Percentiles rank a stretch among this genome's conserved stretches.
phyloP scores from a whole-genome alignment of 2,113 vertebrate genomes.

The Osmerus mordax region DNA sequence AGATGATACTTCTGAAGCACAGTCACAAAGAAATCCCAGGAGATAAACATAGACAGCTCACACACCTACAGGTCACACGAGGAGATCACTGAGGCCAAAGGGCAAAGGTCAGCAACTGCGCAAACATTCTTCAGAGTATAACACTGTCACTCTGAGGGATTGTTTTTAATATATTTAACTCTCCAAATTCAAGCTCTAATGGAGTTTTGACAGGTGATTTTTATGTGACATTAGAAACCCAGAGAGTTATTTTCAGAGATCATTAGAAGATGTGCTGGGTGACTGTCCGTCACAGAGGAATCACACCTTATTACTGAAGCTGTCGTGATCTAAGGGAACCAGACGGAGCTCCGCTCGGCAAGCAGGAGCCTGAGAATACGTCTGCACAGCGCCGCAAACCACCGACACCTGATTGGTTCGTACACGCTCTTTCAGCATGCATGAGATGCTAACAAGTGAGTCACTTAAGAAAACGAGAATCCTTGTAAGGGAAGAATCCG shows the following conservation, averaged over 20 bases:
- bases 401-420: too few relatives aligned
- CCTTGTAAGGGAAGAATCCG: too few relatives aligned
- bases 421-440: too few relatives aligned
- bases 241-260: slow-evolving; percentile 31
- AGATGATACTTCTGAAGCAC: slow-evolving; percentile 30
- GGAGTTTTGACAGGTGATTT: slow-evolving; percentile 54
- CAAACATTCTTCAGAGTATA: slow-evolving; percentile 23
- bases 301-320: slow-evolving; percentile 43
- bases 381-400: too few relatives aligned
- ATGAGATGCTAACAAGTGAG: too few relatives aligned
- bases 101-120: slow-evolving; percentile 12
- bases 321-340: slow-evolving; percentile 44
- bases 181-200: slow-evolving; percentile 51
- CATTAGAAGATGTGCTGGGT: slow-evolving; percentile 53
- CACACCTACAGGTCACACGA: slow-evolving; percentile 23
- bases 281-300: slow-evolving; percentile 39
- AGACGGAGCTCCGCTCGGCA: too few relatives aligned
- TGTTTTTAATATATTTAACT: slow-evolving; percentile 22
- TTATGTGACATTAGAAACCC: slow-evolving; percentile 45
- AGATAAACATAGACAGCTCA: slow-evolving; percentile 2
- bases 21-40: neutral
- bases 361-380: too few relatives aligned
- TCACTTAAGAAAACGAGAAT: too few relatives aligned
- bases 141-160: slow-evolving; percentile 24
- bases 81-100: slow-evolving; percentile 27